Percentiles rank a stretch among this genome's conserved stretches.
These are phyloP conservation scores for Anaspis maculata DNA, from an alignment of 2,888 invertebrate species.

Conservation along the genomic window DNA sequence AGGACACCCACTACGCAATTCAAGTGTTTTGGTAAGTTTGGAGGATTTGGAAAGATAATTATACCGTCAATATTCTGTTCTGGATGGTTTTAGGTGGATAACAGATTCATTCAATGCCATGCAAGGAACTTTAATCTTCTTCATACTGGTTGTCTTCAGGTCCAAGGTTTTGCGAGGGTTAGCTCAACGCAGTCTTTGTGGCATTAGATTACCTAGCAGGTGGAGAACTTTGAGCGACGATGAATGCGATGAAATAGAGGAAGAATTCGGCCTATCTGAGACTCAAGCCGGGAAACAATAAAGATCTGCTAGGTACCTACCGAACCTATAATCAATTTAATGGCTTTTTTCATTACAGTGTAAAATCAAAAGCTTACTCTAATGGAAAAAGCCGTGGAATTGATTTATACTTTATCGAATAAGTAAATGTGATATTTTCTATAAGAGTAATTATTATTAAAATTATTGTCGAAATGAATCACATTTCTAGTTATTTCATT, in stretches of 20 bases:
- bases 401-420: too few relatives aligned
- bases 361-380: too few relatives aligned
- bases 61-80: too few relatives aligned
- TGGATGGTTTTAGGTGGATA: slow-evolving; percentile 49
- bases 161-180: slow-evolving; percentile 47
- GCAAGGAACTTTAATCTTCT: slow-evolving; percentile 55
- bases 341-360: neutral
- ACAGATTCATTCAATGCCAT: slow-evolving; percentile 52
- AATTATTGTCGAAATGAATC: too few relatives aligned
- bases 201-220: slow-evolving; percentile 28
- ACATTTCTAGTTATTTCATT: too few relatives aligned
- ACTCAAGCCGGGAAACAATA: slow-evolving; percentile 6
- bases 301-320: too few relatives aligned
- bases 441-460: too few relatives aligned
- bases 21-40: slow-evolving; percentile 31
- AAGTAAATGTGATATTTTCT: too few relatives aligned
- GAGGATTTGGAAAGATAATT: too few relatives aligned
- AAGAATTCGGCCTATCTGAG: slow-evolving; percentile 12
- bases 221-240: slow-evolving; percentile 43
- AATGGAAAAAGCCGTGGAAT: too few relatives aligned
- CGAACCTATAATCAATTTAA: too few relatives aligned
- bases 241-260: slow-evolving; percentile 37
- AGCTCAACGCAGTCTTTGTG: slow-evolving; percentile 36
- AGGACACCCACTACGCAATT: slow-evolving; percentile 20
- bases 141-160: slow-evolving; percentile 51